A percentile compares a stretch with the other conserved stretches of the same genome.
phyloP scores from a whole-genome alignment of 1,140 invertebrate genomes.

The Oedothorax gibbosus region DNA sequence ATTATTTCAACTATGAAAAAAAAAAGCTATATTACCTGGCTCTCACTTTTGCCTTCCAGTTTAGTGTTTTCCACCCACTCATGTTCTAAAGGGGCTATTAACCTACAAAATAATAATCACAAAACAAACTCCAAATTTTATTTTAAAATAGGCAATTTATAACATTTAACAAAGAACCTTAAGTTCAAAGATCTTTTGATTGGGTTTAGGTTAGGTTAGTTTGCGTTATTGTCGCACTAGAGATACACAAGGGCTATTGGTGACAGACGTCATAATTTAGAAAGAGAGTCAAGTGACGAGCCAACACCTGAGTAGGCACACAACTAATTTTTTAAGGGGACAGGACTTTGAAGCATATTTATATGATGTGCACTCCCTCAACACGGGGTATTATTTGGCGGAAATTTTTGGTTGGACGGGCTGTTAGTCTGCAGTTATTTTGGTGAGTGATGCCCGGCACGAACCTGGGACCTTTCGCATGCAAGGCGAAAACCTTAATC shows the following conservation, averaged over 20 bases:
- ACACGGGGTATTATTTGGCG: too few relatives aligned
- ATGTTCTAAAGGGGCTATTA: neutral
- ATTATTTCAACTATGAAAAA: neutral
- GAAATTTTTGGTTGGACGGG: too few relatives aligned
- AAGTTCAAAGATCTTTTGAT: neutral
- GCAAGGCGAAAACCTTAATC: neutral
- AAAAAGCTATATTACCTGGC: neutral
- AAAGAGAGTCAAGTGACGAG: too few relatives aligned
- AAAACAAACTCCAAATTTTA: neutral
- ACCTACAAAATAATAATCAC: neutral
- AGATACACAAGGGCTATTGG: neutral
- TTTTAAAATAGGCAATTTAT: neutral
- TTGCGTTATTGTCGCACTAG: neutral
- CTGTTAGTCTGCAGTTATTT: too few relatives aligned
- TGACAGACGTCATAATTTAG: neutral
- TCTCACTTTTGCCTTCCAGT: neutral
- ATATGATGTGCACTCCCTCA: too few relatives aligned
- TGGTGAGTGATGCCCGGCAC: neutral
- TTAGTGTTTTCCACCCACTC: constrained; percentile 2
- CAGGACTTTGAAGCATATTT: too few relatives aligned
- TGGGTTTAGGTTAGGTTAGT: neutral
- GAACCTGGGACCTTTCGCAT: neutral
- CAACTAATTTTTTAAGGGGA: too few relatives aligned
- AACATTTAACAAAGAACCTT: neutral
- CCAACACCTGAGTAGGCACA: too few relatives aligned